phyloP scores from a whole-genome alignment of 2,888 invertebrate genomes.

The Eupithecia vulgata region DNA sequence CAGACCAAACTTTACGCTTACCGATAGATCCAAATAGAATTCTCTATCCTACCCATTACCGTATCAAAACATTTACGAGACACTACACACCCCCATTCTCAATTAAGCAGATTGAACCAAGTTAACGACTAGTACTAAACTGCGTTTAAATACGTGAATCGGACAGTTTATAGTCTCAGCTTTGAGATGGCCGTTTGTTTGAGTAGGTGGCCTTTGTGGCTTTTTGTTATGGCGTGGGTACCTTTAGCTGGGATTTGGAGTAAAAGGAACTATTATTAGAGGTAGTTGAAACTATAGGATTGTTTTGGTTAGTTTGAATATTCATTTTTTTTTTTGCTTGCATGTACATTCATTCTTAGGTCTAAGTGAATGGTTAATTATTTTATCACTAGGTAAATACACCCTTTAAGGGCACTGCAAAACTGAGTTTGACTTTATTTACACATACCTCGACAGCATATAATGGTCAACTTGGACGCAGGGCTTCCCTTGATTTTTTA shows the following conservation, averaged over 20 bases:
- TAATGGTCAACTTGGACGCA: no score
- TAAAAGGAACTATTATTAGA: slow-evolving; percentile 12
- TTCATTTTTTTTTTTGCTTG: no score
- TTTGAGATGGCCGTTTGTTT: slow-evolving; percentile 65
- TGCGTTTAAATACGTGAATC: slow-evolving; percentile 75
- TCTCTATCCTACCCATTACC: slow-evolving; percentile 6
- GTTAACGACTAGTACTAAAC: slow-evolving; percentile 75
- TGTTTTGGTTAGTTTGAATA: no score
- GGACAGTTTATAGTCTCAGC: slow-evolving; percentile 72
- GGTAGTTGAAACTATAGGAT: no score
- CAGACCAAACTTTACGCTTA: slow-evolving; percentile 5
- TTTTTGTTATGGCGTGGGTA: slow-evolving; percentile 35
- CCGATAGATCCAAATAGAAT: slow-evolving; percentile 4
- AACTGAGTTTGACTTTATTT: no score
- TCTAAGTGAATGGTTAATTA: no score
- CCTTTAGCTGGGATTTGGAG: slow-evolving; percentile 29
- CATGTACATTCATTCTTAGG: no score
- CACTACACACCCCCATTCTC: slow-evolving; percentile 63
- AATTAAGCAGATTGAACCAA: slow-evolving; percentile 80
- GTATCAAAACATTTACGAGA: slow-evolving; percentile 42
- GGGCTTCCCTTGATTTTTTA: no score
- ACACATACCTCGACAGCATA: no score
- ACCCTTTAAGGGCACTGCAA: no score
- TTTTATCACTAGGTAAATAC: no score
- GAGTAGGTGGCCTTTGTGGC: slow-evolving; percentile 40